phyloP scores from a whole-genome alignment of 2,888 invertebrate species.

The Eupithecia subumbrata region DNA sequence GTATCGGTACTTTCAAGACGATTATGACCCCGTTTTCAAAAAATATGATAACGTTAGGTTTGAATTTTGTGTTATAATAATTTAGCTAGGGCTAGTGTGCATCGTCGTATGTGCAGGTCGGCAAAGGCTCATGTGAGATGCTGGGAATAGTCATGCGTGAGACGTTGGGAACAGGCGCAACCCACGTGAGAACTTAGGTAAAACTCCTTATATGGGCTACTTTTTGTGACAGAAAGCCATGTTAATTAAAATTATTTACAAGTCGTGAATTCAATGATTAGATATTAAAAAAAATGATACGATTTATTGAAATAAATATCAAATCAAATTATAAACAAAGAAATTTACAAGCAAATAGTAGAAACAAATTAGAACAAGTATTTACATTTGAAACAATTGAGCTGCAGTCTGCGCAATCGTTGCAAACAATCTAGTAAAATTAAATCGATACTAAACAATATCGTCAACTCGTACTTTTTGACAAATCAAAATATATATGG shows the following conservation, averaged over 20 bases:
- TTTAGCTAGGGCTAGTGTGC: background rate
- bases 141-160: background rate
- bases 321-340: too few relatives aligned
- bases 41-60: background rate
- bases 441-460: too few relatives aligned
- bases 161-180: background rate
- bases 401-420: too few relatives aligned
- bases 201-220: background rate
- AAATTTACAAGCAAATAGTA: too few relatives aligned
- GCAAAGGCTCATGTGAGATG: background rate
- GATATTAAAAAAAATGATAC: too few relatives aligned
- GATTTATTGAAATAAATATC: too few relatives aligned
- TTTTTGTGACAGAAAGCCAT: background rate
- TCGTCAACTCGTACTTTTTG: background rate
- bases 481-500: background rate
- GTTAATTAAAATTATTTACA: too few relatives aligned
- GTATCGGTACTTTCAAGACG: background rate
- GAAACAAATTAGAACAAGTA: too few relatives aligned
- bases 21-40: slow-evolving; percentile 2
- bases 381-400: too few relatives aligned
- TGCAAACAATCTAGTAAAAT: too few relatives aligned
- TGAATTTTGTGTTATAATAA: too few relatives aligned
- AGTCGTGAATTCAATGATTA: too few relatives aligned
- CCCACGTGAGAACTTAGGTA: background rate
- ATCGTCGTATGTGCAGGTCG: background rate